Conservation (phyloP, 2,113 vertebrate genomes). For the Dicentrarchus labrax region DNA sequence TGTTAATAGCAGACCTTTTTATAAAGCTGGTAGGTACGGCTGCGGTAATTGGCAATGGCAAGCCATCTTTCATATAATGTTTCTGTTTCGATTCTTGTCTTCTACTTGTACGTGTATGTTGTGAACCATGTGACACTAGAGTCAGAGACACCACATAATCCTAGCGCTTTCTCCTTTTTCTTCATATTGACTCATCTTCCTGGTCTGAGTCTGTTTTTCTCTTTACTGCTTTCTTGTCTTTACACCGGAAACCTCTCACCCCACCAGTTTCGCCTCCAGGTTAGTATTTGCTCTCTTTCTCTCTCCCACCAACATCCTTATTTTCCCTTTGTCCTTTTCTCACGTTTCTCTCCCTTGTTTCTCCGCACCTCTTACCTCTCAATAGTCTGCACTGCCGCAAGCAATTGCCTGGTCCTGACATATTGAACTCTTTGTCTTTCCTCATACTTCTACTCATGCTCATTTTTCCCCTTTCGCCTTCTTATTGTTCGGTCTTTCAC, state of each 20-base stretch:
- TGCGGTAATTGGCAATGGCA: background rate
- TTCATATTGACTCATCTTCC: slow-evolving; percentile 42
- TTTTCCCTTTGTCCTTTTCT: slow-evolving; percentile 4
- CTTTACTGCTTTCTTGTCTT: slow-evolving; percentile 89
- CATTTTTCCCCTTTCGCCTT: background rate
- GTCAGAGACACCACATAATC: background rate
- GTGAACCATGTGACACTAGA: background rate
- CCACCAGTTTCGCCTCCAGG: slow-evolving; percentile 96
- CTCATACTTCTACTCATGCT: background rate
- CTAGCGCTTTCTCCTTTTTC: background rate
- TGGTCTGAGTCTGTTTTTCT: slow-evolving; percentile 69
- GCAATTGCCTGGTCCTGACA: slow-evolving; percentile 3
- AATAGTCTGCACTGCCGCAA: background rate
- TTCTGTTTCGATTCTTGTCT: background rate
- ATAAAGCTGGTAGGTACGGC: background rate
- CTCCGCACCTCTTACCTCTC: slow-evolving; percentile 4
- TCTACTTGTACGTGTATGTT: background rate
- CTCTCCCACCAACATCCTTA: background rate
- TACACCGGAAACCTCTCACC: slow-evolving; percentile 88
- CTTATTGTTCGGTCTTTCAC: background rate
- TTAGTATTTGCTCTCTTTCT: slow-evolving; percentile 87
- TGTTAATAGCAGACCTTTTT: background rate
- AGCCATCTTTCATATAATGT: background rate
- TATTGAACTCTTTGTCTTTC: slow-evolving; percentile 7
- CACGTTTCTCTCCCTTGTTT: slow-evolving; percentile 8